phyloP scores from a whole-genome alignment of 2,113 vertebrate genomes.

The Aix galericulata region DNA sequence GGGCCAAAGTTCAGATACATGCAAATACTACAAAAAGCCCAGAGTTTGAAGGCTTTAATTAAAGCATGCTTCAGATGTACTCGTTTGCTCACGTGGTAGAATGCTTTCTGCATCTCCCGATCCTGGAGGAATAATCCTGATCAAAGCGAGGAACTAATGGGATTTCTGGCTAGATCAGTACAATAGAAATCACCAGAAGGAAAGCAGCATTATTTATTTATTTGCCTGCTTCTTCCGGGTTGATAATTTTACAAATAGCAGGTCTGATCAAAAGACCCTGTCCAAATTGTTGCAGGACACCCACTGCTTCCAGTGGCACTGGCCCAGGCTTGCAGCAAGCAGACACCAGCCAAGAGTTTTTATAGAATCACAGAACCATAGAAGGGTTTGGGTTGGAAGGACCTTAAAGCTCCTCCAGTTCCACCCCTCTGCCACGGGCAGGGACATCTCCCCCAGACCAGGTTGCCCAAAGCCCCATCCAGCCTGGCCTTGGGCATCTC shows the following conservation, averaged over 20 bases:
- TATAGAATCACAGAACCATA: no score
- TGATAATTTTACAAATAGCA: not conserved
- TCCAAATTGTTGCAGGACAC: fast-evolving
- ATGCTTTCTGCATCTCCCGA: not conserved
- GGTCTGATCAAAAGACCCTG: constrained; percentile 1
- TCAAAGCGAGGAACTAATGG: constrained; percentile 21
- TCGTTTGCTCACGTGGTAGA: not conserved
- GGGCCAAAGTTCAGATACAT: constrained; percentile 14
- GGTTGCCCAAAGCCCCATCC: no score
- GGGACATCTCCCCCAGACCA: no score
- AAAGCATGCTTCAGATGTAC: not conserved
- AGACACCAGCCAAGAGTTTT: not conserved
- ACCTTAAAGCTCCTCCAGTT: no score
- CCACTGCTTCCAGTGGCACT: fast-evolving
- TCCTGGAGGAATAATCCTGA: constrained; percentile 19
- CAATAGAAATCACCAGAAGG: constrained; percentile 27
- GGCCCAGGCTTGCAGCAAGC: not conserved
- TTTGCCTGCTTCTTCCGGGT: not conserved
- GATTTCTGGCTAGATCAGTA: not conserved
- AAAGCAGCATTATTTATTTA: not conserved
- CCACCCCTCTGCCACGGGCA: no score
- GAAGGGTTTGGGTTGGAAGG: no score
- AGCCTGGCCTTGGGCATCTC: no score
- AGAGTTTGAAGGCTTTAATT: constrained; percentile 18
- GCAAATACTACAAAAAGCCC: not conserved